Evolutionary conservation across 2,797 vertebrate species (phyloP), one percentile per base, ranked within the genome.

Genomic region (Syncerus caffer): DNA sequence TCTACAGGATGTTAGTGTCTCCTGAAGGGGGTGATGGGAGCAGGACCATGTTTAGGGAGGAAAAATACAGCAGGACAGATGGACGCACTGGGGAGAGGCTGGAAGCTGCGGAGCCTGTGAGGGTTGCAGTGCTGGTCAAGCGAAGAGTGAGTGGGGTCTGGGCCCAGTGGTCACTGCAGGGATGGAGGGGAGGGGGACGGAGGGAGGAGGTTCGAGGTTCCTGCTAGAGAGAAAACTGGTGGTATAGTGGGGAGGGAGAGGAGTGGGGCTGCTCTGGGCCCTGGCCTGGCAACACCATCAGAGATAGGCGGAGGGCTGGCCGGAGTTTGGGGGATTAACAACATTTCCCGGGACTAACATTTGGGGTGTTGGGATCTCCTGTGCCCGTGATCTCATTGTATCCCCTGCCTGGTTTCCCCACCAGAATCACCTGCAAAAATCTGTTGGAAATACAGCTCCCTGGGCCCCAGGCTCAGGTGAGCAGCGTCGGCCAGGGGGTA

Each of bases 191-290:
- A 21, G 15, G 16, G 42, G n/a, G 2, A 3, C 0, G 0, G 21
- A 38, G n/a, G 17, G 23, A 11, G n/a, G 13, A 14, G 17, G 4
- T 13, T 42, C 0, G 2, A 38, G 21, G 2, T 34, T 34, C 21
- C 42, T 38, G 7, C 9, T 13, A n/a, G 79, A 14, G 51, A 82
- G 5, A n/a, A 29, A 50, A 14, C 31, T 0, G 25, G 42, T 11
- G 2, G 38, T 12, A 8, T 6, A n/a, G 6, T 3, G 8, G 12
- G 15, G n/a, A 9, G 3, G 38, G 11, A 16, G 0, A 12, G 8
- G 1, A 1, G 9, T 9, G 5, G 17, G 2, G 4, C 0, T 1
- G 9, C 4, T 50, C 4, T 2, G 1, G 45, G 2, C 53, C 31
- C 5, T 7, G 23, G 80, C 1, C 71, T 11, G 42, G 78, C 4